These are phyloP conservation scores for Corydoras sp. DNA, from an alignment of 2,113 vertebrate species.

Conservation along the genomic window DNA sequence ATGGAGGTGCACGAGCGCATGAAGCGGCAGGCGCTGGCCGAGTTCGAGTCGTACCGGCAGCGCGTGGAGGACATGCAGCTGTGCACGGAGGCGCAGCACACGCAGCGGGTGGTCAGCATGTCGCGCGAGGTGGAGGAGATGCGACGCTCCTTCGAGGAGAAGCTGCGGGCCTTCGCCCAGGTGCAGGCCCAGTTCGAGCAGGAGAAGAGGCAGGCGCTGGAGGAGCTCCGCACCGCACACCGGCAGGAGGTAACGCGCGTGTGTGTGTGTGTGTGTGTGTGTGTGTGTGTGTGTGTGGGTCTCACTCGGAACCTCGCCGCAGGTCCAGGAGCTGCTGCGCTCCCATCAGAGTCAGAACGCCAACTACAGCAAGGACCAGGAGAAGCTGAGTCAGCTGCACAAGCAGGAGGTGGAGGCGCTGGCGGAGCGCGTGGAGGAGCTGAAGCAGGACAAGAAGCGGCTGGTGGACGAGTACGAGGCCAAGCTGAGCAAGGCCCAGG, in stretches of 20 bases:
- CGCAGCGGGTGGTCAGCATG: slow-evolving; percentile 93
- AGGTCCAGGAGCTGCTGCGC: slow-evolving; percentile 84
- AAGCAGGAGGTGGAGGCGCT: slow-evolving; percentile 81
- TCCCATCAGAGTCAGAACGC: slow-evolving; percentile 85
- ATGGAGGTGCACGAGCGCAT: slow-evolving; percentile 91
- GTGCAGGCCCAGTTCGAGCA: slow-evolving; percentile 87
- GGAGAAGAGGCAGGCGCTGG: slow-evolving; percentile 81
- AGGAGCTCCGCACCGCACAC: slow-evolving; percentile 81
- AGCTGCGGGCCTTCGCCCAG: slow-evolving; percentile 80
- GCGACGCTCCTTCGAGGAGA: slow-evolving; percentile 90
- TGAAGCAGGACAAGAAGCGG: slow-evolving; percentile 84
- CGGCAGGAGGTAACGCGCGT: slow-evolving; percentile 62
- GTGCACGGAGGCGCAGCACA: slow-evolving; percentile 94
- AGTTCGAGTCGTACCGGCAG: slow-evolving; percentile 93
- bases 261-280: background rate
- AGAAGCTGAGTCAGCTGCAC: slow-evolving; percentile 81
- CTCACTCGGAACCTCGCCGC: background rate
- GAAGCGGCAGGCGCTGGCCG: slow-evolving; percentile 89
- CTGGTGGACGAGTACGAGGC: slow-evolving; percentile 92
- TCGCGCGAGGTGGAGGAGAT: slow-evolving; percentile 97
- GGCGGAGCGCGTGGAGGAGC: slow-evolving; percentile 78
- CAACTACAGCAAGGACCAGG: slow-evolving; percentile 83
- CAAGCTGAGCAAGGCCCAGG: slow-evolving; percentile 93
- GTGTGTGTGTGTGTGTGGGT: background rate
- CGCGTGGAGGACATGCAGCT: slow-evolving; percentile 94